phyloP scores from a whole-genome alignment of 1,140 invertebrate genomes.

The Papilio helenus region DNA sequence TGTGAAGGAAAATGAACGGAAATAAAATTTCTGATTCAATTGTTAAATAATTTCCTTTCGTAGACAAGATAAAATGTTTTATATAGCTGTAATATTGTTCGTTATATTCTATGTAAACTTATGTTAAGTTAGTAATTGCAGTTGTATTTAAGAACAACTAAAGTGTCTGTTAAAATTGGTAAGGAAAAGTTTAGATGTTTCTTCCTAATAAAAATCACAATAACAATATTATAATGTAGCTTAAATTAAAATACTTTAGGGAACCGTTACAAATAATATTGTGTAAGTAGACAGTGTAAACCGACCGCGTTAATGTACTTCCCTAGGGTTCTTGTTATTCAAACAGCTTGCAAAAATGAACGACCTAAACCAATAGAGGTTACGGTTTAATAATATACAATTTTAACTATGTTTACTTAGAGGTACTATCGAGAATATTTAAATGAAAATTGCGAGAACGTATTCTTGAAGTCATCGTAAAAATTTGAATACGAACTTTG shows the following conservation, averaged over 20 bases:
- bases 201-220: too few species aligned
- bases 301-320: neutral
- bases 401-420: too few species aligned
- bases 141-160: neutral
- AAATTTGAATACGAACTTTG: too few species aligned
- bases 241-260: neutral
- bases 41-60: constrained; percentile 5
- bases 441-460: too few species aligned
- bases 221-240: neutral
- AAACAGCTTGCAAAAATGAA: constrained; percentile 2
- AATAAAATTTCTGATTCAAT: neutral
- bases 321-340: constrained; percentile 1
- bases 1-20: neutral
- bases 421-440: too few species aligned
- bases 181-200: neutral
- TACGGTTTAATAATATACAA: neutral
- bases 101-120: too few species aligned
- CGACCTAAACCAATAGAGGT: neutral
- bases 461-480: too few species aligned
- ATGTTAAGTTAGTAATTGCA: neutral
- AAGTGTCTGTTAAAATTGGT: neutral
- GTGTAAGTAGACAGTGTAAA: neutral
- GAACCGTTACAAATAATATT: neutral
- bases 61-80: neutral
- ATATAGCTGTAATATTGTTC: neutral